These are phyloP conservation scores for Bembecia ichneumoniformis DNA, from an alignment of 2,888 invertebrate genomes.

Conservation along the genomic window DNA sequence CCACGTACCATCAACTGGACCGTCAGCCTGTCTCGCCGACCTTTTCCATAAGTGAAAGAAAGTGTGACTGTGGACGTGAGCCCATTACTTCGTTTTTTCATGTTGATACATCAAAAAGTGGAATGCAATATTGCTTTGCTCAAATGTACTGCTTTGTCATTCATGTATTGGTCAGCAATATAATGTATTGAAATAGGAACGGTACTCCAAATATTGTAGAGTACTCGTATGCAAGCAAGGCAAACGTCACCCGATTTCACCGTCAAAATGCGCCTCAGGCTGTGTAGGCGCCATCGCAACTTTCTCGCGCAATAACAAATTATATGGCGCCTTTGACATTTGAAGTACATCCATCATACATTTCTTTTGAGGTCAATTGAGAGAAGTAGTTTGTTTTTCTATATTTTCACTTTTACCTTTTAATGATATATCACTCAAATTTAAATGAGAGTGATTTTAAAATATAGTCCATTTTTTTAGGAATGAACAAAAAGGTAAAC, in stretches of 20 bases:
- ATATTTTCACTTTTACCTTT: neutral
- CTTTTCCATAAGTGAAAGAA: too few species aligned
- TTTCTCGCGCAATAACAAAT: conserved; percentile 1
- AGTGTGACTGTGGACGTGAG: too few species aligned
- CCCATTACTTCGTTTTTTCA: too few species aligned
- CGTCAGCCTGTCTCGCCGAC: too few species aligned
- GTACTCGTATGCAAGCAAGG: neutral
- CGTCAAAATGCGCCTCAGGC: conserved; percentile 20
- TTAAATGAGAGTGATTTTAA: too few species aligned
- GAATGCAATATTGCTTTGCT: too few species aligned
- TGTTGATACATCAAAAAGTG: too few species aligned
- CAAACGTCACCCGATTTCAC: conserved; percentile 23
- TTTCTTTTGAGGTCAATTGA: neutral
- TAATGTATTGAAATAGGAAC: neutral
- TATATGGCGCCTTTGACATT: conserved; percentile 1
- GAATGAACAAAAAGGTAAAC: too few species aligned
- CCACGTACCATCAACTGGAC: too few species aligned
- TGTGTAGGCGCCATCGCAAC: conserved; percentile 16
- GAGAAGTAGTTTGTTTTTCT: neutral
- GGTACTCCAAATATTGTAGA: neutral
- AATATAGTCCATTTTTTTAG: too few species aligned
- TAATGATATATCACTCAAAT: neutral
- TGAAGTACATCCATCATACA: conserved; percentile 1
- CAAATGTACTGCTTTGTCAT: too few species aligned
- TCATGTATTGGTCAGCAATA: too few species aligned